Evolutionary conservation across 2,113 vertebrate species (phyloP).

Genomic region (Aplodontia rufa): DNA sequence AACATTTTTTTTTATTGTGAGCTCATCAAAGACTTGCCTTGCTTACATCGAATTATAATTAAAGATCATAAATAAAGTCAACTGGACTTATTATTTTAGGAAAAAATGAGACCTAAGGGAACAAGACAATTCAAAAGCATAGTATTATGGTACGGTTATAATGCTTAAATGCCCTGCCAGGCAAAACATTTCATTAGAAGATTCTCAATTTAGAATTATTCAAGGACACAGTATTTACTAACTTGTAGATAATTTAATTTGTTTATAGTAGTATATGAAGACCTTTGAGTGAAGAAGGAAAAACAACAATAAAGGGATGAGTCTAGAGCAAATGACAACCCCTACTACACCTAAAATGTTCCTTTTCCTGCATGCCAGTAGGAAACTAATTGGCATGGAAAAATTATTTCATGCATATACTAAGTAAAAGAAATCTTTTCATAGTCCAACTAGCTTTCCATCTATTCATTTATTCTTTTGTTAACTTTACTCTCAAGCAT

Average conservation of each 20-base stretch:
- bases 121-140: background rate
- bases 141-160: background rate
- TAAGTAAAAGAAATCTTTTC: background rate
- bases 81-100: background rate
- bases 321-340: background rate
- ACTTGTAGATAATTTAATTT: background rate
- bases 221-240: background rate
- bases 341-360: background rate
- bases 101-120: background rate
- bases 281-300: background rate
- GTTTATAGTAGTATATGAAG: background rate
- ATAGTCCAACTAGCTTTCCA: background rate
- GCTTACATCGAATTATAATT: background rate
- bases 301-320: slow-evolving; percentile 9
- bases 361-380: background rate
- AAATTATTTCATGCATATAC: background rate
- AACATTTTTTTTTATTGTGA: slow-evolving; percentile 52
- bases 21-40: slow-evolving; percentile 32
- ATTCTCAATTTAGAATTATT: slow-evolving; percentile 7
- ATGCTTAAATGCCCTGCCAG: background rate
- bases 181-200: background rate
- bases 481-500: background rate
- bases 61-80: background rate
- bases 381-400: background rate
- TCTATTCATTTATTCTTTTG: background rate